A percentile compares a stretch with the other conserved stretches of the same genome.
Conservation (phyloP, 2,888 invertebrate species). For the Lepidochrysops patricia region DNA sequence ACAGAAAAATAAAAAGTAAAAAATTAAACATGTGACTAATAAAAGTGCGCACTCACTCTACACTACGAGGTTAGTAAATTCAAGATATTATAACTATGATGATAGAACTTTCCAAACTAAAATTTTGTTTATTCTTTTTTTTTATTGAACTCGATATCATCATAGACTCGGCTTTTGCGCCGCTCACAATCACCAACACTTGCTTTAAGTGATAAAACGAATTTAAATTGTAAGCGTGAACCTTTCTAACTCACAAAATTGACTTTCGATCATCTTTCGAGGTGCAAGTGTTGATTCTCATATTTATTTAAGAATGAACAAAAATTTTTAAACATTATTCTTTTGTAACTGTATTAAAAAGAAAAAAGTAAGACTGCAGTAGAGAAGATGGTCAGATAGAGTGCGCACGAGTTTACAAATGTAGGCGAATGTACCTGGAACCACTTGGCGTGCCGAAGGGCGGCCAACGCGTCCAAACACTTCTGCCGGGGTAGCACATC, state of each 20-base stretch:
- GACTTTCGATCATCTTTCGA: neutral
- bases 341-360: neutral
- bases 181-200: conserved; percentile 10
- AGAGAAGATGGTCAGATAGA: conserved; percentile 25
- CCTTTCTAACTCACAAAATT: neutral
- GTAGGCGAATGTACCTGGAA: conserved; percentile 91
- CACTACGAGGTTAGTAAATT: conserved; percentile 15
- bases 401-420: conserved; percentile 56
- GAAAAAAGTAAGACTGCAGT: conserved; percentile 1
- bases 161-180: neutral
- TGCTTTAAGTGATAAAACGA: neutral
- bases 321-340: conserved; percentile 17
- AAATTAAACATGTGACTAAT: conserved; percentile 72
- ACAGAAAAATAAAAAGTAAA: conserved; percentile 36
- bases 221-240: neutral
- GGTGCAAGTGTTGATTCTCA: conserved; percentile 19
- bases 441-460: conserved; percentile 99
- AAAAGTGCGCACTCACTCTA: conserved; percentile 57
- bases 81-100: neutral
- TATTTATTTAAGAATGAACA: conserved; percentile 28
- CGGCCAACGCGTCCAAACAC: conserved; percentile 99
- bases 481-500: conserved; percentile 99
- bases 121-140: conserved; percentile 25
- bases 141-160: neutral
- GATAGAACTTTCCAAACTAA: neutral